These are phyloP conservation scores for Cantharis rufa DNA, from an alignment of 2,888 invertebrate genomes.

Conservation along the genomic window DNA sequence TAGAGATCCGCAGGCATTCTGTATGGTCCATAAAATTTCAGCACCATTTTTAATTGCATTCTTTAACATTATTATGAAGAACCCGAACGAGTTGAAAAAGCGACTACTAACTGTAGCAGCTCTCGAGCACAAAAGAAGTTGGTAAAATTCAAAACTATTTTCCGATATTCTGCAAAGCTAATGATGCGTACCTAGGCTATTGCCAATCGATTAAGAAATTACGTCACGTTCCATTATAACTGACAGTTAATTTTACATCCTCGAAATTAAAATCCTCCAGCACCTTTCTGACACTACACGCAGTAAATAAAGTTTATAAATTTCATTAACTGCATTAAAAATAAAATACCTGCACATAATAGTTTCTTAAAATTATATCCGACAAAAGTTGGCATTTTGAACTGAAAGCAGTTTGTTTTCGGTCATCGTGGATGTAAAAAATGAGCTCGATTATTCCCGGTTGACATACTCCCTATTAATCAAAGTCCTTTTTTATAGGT, in stretches of 20 bases:
- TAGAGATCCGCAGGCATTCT: not conserved
- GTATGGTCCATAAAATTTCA: not conserved
- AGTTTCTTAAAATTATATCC: slow-evolving; percentile 8
- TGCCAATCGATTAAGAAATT: not conserved
- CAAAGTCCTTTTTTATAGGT: slow-evolving; percentile 30
- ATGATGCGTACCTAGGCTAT: not conserved
- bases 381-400: slow-evolving; percentile 41
- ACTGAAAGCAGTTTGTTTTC: slow-evolving; percentile 45
- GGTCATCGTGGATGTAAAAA: slow-evolving; percentile 43
- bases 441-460: slow-evolving; percentile 45
- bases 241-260: not conserved
- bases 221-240: not conserved
- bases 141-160: not conserved
- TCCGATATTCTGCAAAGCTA: not conserved
- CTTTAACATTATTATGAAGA: not conserved
- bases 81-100: not conserved
- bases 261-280: not conserved
- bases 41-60: not conserved
- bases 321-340: not conserved
- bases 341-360: not conserved
- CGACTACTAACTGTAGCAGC: not conserved
- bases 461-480: slow-evolving; percentile 41
- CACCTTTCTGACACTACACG: not conserved
- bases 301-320: not conserved
- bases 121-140: not conserved